Percentiles rank a stretch among this genome's conserved stretches.
phyloP scores from a whole-genome alignment of 2,113 vertebrate genomes.

The Calypte anna region DNA sequence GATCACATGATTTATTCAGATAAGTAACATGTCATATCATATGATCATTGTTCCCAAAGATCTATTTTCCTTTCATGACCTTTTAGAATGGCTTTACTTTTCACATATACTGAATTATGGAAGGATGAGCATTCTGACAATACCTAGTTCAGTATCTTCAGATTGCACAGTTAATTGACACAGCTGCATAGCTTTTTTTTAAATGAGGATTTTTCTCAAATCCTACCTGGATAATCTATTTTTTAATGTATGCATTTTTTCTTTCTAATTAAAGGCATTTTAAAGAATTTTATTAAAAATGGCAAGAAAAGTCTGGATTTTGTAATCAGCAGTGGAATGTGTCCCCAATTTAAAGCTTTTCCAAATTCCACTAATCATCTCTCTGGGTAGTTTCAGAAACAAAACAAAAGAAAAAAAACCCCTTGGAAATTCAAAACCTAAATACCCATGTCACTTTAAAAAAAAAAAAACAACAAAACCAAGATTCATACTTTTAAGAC shows the following conservation, averaged over 20 bases:
- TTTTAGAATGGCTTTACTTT: background rate
- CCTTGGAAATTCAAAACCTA: background rate
- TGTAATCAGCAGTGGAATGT: background rate
- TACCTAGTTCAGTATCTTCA: background rate
- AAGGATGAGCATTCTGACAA: background rate
- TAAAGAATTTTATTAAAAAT: background rate
- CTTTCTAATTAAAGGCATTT: background rate
- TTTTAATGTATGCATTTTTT: slow-evolving; percentile 26
- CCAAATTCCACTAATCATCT: background rate
- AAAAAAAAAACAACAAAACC: too few species aligned
- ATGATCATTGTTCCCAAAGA: background rate
- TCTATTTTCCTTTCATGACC: background rate
- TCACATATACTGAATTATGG: background rate
- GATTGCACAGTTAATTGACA: background rate
- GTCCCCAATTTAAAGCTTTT: background rate
- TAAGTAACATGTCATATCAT: background rate
- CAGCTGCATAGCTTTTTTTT: background rate
- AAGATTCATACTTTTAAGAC: background rate
- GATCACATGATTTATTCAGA: too few species aligned
- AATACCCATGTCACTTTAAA: background rate
- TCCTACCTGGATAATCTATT: background rate
- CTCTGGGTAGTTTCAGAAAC: background rate
- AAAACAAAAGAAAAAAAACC: background rate
- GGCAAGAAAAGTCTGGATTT: background rate
- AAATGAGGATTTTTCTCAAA: slow-evolving; percentile 15